Conservation (phyloP, 2,113 vertebrate genomes). For the Spea multiplicata region DNA sequence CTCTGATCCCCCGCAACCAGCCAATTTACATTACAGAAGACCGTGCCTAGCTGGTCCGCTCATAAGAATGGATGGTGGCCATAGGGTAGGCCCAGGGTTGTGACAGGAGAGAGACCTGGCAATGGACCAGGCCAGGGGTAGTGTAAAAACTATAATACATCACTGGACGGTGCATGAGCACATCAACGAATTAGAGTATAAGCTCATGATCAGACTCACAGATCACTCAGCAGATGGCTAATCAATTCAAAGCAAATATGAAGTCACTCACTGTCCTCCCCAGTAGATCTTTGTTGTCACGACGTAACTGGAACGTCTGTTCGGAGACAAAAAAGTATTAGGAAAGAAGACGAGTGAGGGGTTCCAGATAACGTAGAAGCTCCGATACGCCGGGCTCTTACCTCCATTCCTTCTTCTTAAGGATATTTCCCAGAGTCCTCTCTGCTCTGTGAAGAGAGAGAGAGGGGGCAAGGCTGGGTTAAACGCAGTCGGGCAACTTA, state of each 20-base stretch:
- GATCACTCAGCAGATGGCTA: neutral
- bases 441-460: conserved; percentile 67
- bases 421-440: conserved; percentile 74
- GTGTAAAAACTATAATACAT: too few relatives aligned
- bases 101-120: neutral
- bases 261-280: conserved; percentile 85
- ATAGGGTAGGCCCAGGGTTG: too few relatives aligned
- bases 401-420: conserved; percentile 82
- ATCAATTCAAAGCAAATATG: too few relatives aligned
- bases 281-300: conserved; percentile 90
- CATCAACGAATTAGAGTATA: neutral
- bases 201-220: neutral
- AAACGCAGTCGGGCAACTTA: too few relatives aligned
- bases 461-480: too few relatives aligned
- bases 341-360: neutral
- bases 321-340: neutral
- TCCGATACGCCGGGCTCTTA: conserved; percentile 49
- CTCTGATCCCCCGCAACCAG: too few relatives aligned
- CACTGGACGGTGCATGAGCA: neutral
- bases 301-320: conserved; percentile 80
- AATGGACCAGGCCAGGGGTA: neutral
- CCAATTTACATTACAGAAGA: too few relatives aligned
- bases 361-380: too few relatives aligned
- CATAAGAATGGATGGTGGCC: neutral
- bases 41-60: too few relatives aligned